Base-by-base conservation (phyloP, 2,888 invertebrate species). In the Adela reaumurella region DNA sequence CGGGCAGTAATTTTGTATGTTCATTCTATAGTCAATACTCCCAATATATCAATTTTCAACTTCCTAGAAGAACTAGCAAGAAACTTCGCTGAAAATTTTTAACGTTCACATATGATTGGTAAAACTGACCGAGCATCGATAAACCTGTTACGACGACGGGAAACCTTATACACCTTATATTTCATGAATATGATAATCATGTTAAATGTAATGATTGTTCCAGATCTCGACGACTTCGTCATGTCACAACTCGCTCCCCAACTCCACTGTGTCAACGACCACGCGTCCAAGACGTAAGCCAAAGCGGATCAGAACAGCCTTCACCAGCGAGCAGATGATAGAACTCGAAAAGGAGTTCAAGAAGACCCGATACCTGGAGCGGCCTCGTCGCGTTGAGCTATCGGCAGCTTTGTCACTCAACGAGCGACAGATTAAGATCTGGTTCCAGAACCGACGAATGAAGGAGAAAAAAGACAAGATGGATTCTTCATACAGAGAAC, bases 251-350 rank as follows among this genome's bases (percentile, higher is more conserved):
- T 14, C 35, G n/a, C 11, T 3, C 19, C 18, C 28, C 1, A 48
- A 45, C 29, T 19, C n/a, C 45, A 2, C 45, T 18, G 16, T 14
- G 16, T 29, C 17, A 3, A 46, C 44, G 19, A 18, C 43, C 17
- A 46, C 52, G 5, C 51, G 49, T 11, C 17, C 6, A 16, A 41
- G 42, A 11, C 51, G 50, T 17, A 52, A 52, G 44, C 47, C 52
- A 8, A 91, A 90, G 62, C 78, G 92, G 17, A 82, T 86, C 0
- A 77, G 92, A 45, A 93, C 92, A 1, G 90, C 90, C 0, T 92
- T 90, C 65, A 89, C 90, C 0, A 89, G 87, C 49, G 72, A 81
- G 0, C 92, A 92, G 64, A 74, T 92, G 56, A 82, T 87, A 53
- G 85, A 86, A 56, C 65, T 92, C 11, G 92, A 92, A 59, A 86